Percentiles rank a stretch among this genome's conserved stretches.
Evolutionary conservation across 1,140 invertebrate genomes (phyloP).

Genomic region (Ooceraea biroi): DNA sequence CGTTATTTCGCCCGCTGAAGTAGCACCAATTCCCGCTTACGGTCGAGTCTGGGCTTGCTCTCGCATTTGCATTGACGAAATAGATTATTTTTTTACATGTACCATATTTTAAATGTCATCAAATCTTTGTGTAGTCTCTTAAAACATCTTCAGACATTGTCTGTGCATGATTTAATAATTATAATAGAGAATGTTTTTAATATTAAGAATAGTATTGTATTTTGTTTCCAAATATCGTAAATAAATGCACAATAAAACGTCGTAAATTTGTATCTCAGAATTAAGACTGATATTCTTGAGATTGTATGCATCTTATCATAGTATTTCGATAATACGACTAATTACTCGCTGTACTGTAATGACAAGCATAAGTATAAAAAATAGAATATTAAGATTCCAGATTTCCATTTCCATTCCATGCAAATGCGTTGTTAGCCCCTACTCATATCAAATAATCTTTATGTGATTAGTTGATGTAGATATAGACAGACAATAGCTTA

Average conservation of each 20-base stretch:
- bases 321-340: not conserved
- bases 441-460: slow-evolving; percentile 31
- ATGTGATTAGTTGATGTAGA: slow-evolving; percentile 4
- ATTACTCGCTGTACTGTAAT: slow-evolving; percentile 7
- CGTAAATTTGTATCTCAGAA: not conserved
- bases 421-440: slow-evolving; percentile 23
- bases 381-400: slow-evolving; percentile 6
- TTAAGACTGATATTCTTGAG: slow-evolving; percentile 8
- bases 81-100: not conserved
- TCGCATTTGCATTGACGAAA: slow-evolving; percentile 40
- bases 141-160: not conserved
- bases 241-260: not conserved
- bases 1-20: slow-evolving; percentile 54
- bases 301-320: not conserved
- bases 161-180: not conserved
- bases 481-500: slow-evolving; percentile 11
- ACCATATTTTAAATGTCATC: not conserved
- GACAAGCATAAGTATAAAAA: not conserved
- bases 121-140: not conserved
- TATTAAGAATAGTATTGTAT: not conserved
- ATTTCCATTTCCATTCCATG: too few species aligned
- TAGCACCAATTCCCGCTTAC: slow-evolving; percentile 40
- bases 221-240: not conserved
- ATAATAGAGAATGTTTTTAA: not conserved
- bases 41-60: slow-evolving; percentile 21